phyloP scores from a whole-genome alignment of 1,140 invertebrate species.

The Ericerus pela region DNA sequence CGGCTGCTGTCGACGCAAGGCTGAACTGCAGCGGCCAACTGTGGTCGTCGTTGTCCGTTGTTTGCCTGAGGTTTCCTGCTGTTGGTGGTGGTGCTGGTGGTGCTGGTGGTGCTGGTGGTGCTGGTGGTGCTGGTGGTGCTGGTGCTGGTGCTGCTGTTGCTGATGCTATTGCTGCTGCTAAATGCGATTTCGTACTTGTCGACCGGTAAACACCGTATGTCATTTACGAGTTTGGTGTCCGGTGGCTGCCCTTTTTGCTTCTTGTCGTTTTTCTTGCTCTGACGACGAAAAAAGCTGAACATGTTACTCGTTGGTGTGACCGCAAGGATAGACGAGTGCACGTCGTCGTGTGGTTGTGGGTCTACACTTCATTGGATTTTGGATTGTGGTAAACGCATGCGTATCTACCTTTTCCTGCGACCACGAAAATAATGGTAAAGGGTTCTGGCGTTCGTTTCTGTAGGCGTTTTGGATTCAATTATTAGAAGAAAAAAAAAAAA shows the following conservation, averaged over 20 bases:
- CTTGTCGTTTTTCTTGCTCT: slow-evolving; percentile 7
- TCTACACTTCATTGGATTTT: no score
- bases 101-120: background rate
- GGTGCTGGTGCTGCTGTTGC: background rate
- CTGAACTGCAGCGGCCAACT: background rate
- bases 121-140: background rate
- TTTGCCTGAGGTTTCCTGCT: background rate
- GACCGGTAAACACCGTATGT: background rate
- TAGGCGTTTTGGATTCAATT: no score
- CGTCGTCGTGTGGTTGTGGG: no score
- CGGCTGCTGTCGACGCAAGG: no score
- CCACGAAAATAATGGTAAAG: no score
- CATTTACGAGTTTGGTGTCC: background rate
- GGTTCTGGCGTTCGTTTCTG: no score
- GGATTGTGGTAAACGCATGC: no score
- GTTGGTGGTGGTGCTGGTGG: background rate
- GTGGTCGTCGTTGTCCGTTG: background rate
- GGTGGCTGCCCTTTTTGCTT: background rate
- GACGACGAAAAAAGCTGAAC: slow-evolving; percentile 5
- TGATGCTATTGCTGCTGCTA: background rate
- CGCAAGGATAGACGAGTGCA: no score
- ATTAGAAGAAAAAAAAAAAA: no score
- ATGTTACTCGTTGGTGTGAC: background rate
- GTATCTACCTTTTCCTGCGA: no score
- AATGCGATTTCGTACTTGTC: slow-evolving; percentile 6